Evolutionary conservation across 2,888 invertebrate species (phyloP).

Genomic region (Chironomus tentans): DNA sequence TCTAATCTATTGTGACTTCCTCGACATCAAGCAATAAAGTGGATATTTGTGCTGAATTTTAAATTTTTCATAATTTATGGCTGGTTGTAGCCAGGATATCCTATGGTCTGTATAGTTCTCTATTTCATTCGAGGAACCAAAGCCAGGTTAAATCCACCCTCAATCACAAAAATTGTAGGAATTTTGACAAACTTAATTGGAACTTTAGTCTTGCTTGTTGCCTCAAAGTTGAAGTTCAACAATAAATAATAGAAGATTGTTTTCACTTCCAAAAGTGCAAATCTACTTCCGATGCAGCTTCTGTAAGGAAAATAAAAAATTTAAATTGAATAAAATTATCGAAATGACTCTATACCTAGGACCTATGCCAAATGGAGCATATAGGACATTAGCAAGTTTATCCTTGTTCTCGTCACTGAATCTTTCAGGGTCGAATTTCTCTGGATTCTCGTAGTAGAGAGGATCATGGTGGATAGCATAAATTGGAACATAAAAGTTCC

Average conservation of each 20-base stretch:
- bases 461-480: conserved; percentile 47
- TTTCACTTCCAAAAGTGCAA: not conserved
- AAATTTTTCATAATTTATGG: too few relatives aligned
- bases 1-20: too few relatives aligned
- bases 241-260: not conserved
- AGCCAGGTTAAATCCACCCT: not conserved
- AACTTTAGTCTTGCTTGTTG: not conserved
- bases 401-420: conserved; percentile 50
- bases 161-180: not conserved
- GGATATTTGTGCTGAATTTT: too few relatives aligned
- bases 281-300: not conserved
- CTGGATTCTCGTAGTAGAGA: conserved; percentile 46
- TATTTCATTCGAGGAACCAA: not conserved
- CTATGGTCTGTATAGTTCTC: too few relatives aligned
- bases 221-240: not conserved
- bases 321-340: not conserved
- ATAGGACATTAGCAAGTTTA: conserved; percentile 43
- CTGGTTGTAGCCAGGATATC: too few relatives aligned
- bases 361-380: conserved; percentile 50
- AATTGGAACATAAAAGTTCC: conserved; percentile 35
- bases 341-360: conserved; percentile 42
- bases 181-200: not conserved
- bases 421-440: conserved; percentile 50
- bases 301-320: not conserved
- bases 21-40: too few relatives aligned